Conservation (phyloP, 2,888 invertebrate species). For the Caenorhabditis afra region DNA sequence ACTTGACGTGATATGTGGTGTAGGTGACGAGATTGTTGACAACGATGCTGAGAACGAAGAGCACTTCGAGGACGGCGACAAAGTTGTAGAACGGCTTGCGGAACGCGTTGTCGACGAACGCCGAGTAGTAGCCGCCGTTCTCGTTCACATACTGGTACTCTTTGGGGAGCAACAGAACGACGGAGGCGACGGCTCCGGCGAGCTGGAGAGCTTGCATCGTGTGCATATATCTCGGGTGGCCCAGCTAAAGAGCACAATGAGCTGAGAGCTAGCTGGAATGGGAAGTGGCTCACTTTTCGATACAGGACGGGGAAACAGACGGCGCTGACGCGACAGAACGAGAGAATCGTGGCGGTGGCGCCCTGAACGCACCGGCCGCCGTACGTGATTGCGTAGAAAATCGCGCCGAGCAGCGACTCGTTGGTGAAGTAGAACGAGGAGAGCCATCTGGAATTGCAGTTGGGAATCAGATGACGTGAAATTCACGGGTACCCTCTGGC, state of each 20-base stretch:
- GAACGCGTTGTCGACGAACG: constrained; percentile 34
- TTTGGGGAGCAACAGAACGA: constrained; percentile 29
- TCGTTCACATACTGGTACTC: constrained; percentile 36
- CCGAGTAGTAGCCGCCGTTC: constrained; percentile 51
- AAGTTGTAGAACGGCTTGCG: constrained; percentile 39
- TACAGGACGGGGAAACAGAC: constrained; percentile 48
- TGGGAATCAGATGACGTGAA: background rate
- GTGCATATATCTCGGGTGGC: constrained; percentile 20
- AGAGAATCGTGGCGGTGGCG: constrained; percentile 44
- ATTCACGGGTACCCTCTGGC: constrained; percentile 17
- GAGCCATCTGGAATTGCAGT: constrained; percentile 13
- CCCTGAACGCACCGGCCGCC: constrained; percentile 51
- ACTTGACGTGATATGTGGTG: constrained; percentile 6
- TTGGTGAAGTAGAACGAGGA: constrained; percentile 25
- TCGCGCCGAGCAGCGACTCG: constrained; percentile 29
- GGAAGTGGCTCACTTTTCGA: constrained; percentile 20
- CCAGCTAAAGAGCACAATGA: constrained; percentile 8
- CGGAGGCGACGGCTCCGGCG: constrained; percentile 24
- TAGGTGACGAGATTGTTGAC: constrained; percentile 37
- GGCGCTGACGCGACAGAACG: constrained; percentile 48
- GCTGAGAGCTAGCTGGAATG: background rate
- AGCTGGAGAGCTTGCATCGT: constrained; percentile 46
- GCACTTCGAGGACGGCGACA: constrained; percentile 32
- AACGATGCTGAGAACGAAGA: constrained; percentile 38
- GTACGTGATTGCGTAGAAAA: constrained; percentile 41